Evolutionary conservation across 2,888 invertebrate species (phyloP).

Genomic region (Acleris laterana): DNA sequence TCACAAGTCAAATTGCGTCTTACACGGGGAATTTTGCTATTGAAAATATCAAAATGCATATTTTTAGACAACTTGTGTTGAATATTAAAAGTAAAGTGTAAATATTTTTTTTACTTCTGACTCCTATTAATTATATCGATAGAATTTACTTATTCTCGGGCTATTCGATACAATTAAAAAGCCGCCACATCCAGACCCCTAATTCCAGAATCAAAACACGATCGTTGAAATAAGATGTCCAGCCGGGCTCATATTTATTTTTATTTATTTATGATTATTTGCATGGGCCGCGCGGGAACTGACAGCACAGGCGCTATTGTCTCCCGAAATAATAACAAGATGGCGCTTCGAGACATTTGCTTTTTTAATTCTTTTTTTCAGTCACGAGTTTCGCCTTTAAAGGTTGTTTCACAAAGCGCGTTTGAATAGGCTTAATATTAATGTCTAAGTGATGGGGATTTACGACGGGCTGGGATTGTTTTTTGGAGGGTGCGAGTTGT

Average conservation of each 20-base stretch:
- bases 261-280: conserved; percentile 84
- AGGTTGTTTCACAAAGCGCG: conserved; percentile 53
- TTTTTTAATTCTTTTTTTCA: conserved; percentile 41
- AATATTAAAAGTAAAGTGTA: no score
- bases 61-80: no score
- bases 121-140: no score
- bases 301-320: conserved; percentile 81
- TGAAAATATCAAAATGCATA: no score
- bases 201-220: conserved; percentile 53
- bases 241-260: conserved; percentile 76
- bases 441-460: conserved; percentile 57
- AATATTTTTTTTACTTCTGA: no score
- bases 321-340: conserved; percentile 81
- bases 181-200: conserved; percentile 46
- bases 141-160: no score
- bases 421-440: conserved; percentile 72
- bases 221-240: conserved; percentile 79
- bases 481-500: not conserved
- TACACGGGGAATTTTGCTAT: no score
- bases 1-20: no score
- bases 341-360: conserved; percentile 70
- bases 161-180: not conserved
- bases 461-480: conserved; percentile 50
- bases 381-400: conserved; percentile 42
- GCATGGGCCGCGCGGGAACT: conserved; percentile 79